Percentiles rank a stretch among this genome's conserved stretches.
phyloP scores from a whole-genome alignment of 2,888 invertebrate species.

The Mesorhabditis sp. region DNA sequence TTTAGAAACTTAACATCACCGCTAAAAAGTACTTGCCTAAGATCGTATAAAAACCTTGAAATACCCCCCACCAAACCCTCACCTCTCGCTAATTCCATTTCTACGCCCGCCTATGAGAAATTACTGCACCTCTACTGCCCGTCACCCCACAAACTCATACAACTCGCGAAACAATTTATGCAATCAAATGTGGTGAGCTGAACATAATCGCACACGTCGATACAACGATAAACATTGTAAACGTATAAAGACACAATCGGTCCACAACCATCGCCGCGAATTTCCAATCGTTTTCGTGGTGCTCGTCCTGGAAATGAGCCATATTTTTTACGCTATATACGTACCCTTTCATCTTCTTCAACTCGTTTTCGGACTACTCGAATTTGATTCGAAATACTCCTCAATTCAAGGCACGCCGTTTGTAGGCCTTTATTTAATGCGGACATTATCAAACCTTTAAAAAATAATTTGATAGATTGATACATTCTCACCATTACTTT shows the following conservation, averaged over 20 bases:
- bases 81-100: too few relatives aligned
- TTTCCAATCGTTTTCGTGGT: slow-evolving; percentile 53
- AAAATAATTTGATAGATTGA: background rate
- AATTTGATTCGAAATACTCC: slow-evolving; percentile 37
- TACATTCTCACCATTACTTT: background rate
- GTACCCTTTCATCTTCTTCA: slow-evolving; percentile 44
- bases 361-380: slow-evolving; percentile 37
- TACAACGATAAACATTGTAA: slow-evolving; percentile 49
- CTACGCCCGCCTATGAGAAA: too few relatives aligned
- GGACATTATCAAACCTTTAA: slow-evolving; percentile 14
- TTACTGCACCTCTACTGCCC: too few relatives aligned
- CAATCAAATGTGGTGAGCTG: slow-evolving; percentile 46
- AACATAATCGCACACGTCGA: slow-evolving; percentile 52
- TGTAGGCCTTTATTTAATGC: slow-evolving; percentile 39
- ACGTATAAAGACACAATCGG: slow-evolving; percentile 46
- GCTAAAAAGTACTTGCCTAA: too few relatives aligned
- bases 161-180: slow-evolving; percentile 15
- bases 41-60: too few relatives aligned
- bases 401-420: slow-evolving; percentile 43
- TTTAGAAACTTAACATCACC: too few relatives aligned
- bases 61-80: too few relatives aligned
- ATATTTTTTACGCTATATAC: slow-evolving; percentile 6
- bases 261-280: slow-evolving; percentile 54
- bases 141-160: too few relatives aligned
- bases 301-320: slow-evolving; percentile 37